Evolutionary conservation across 2,888 invertebrate species (phyloP).

Genomic region (Drosophila planitibia): DNA sequence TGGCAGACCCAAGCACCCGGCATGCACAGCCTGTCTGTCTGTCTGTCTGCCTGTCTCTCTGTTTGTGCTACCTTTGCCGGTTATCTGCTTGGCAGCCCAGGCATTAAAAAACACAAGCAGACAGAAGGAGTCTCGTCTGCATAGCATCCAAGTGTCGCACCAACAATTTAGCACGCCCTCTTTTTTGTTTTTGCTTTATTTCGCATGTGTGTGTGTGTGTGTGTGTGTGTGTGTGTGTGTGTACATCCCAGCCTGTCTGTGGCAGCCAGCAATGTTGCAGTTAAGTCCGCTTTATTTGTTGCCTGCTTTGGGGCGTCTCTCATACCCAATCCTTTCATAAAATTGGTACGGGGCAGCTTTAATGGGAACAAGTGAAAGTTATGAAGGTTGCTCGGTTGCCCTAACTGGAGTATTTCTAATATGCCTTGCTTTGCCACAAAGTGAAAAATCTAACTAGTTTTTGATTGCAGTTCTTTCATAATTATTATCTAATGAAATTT

Average conservation of each 20-base stretch:
- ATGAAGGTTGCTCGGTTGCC: neutral
- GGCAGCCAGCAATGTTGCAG: slow-evolving; percentile 35
- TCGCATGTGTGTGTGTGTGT: neutral
- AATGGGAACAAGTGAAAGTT: slow-evolving; percentile 60
- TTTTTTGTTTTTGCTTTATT: slow-evolving; percentile 15
- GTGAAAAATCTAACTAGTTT: neutral
- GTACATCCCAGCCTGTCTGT: neutral
- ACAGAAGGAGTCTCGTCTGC: slow-evolving; percentile 43
- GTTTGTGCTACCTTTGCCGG: slow-evolving; percentile 63
- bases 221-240: neutral
- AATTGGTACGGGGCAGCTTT: slow-evolving; percentile 12
- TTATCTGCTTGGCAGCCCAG: slow-evolving; percentile 71
- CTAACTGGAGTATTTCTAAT: neutral
- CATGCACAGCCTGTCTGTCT: slow-evolving; percentile 9
- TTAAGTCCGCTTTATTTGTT: slow-evolving; percentile 64
- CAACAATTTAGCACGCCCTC: slow-evolving; percentile 72
- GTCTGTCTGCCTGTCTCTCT: slow-evolving; percentile 1
- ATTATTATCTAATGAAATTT: neutral
- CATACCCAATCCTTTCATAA: neutral
- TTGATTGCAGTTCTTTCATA: neutral
- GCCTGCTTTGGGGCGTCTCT: slow-evolving; percentile 47
- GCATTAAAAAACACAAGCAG: slow-evolving; percentile 48
- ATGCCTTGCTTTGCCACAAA: neutral
- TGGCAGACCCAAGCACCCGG: slow-evolving; percentile 9
- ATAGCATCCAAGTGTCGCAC: slow-evolving; percentile 58